These are phyloP conservation scores for Disparrhopalites patrizii DNA, from an alignment of 2,888 invertebrate genomes.

Conservation along the genomic window DNA sequence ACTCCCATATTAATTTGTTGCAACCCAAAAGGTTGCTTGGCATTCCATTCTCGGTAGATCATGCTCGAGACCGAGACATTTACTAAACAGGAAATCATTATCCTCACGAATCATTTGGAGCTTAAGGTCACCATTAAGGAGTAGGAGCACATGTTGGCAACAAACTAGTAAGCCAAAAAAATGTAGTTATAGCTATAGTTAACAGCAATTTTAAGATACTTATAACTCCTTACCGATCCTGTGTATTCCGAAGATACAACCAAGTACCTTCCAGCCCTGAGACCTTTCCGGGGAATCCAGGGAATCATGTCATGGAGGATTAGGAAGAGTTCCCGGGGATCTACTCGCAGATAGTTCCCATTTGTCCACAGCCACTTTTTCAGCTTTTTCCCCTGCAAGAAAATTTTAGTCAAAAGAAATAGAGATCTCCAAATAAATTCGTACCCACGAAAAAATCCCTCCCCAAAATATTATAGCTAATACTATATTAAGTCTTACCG, in stretches of 20 bases:
- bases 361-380: slow-evolving; percentile 1
- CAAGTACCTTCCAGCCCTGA: not conserved
- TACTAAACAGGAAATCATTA: no score
- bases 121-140: not conserved
- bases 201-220: no score
- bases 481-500: no score
- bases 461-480: no score
- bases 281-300: not conserved
- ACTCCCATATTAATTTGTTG: no score
- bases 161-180: not conserved
- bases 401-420: no score
- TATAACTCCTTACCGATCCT: not conserved
- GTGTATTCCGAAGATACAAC: not conserved
- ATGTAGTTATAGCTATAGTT: not conserved
- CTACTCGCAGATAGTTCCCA: not conserved
- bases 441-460: no score
- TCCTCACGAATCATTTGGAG: no score
- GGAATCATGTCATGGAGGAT: not conserved
- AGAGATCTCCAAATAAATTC: no score
- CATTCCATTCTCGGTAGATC: no score
- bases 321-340: not conserved
- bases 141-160: not conserved
- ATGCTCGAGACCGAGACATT: no score
- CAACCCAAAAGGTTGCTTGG: no score
- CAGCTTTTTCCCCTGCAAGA: not conserved